phyloP scores from a whole-genome alignment of 1,140 invertebrate species.

The Eufriesea mexicana region DNA sequence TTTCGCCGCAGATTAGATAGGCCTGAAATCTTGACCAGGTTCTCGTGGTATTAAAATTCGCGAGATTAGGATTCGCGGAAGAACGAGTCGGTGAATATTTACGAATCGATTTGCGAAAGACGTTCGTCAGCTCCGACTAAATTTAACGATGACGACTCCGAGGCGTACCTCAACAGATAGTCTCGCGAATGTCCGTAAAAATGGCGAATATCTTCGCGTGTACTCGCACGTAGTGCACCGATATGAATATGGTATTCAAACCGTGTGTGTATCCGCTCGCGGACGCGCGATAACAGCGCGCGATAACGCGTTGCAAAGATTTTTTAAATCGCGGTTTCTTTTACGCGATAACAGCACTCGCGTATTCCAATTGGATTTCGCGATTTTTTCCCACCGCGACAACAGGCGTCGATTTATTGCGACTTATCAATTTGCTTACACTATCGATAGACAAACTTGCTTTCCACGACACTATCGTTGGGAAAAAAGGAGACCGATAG shows the following conservation, averaged over 20 bases:
- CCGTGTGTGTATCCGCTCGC: conserved; percentile 16
- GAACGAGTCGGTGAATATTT: background rate
- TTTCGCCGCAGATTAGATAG: too few species aligned
- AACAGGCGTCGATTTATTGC: background rate
- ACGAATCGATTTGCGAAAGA: background rate
- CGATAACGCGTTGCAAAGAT: background rate
- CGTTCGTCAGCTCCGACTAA: background rate
- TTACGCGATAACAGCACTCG: background rate
- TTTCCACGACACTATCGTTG: background rate
- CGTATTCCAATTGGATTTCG: background rate
- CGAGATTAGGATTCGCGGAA: too few species aligned
- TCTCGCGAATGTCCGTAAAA: background rate
- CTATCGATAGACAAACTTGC: background rate
- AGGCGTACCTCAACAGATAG: conserved; percentile 24
- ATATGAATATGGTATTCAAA: conserved; percentile 29
- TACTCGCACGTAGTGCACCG: conserved; percentile 10
- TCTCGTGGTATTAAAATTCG: too few species aligned
- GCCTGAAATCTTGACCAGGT: too few species aligned
- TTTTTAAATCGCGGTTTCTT: background rate
- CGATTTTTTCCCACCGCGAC: background rate
- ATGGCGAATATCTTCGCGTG: background rate
- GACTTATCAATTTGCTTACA: background rate
- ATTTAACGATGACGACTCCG: conserved; percentile 38
- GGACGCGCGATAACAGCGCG: conserved; percentile 27
- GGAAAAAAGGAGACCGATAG: background rate